Evolutionary conservation across 2,797 vertebrate genomes (phyloP).

Genomic region (Dermochelys coriacea): DNA sequence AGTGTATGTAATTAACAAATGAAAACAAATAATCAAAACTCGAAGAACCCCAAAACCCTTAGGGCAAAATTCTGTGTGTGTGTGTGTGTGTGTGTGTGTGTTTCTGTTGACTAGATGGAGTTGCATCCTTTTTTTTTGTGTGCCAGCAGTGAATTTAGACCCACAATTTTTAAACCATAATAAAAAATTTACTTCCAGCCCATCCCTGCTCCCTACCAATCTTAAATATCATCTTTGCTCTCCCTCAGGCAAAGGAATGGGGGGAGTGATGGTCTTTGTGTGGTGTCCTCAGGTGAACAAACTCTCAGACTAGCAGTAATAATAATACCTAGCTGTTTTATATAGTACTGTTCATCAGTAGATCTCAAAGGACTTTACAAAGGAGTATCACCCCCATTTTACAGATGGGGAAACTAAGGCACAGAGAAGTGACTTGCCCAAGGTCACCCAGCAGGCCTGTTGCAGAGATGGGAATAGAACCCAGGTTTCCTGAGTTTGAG

Average conservation of each 20-base stretch:
- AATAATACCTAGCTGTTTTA: neutral
- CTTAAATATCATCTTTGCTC: neutral
- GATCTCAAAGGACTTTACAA: neutral
- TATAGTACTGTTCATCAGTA: neutral
- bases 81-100: neutral
- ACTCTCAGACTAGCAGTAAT: neutral
- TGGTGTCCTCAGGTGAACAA: neutral
- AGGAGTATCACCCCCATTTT: neutral
- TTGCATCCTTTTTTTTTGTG: neutral
- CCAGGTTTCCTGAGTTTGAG: neutral
- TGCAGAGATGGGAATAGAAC: neutral
- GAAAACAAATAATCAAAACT: neutral
- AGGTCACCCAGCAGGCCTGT: neutral
- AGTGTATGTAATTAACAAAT: neutral
- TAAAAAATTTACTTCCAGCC: neutral
- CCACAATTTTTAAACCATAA: neutral
- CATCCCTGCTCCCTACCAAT: neutral
- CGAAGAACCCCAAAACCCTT: neutral
- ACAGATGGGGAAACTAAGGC: neutral
- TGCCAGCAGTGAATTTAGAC: neutral
- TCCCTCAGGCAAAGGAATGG: neutral
- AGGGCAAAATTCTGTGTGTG: neutral
- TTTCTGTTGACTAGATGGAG: neutral
- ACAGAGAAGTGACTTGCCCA: neutral
- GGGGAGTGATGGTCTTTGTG: neutral